These are phyloP conservation scores for Folsomia manolachei DNA, from an alignment of 2,888 invertebrate genomes.

Conservation along the genomic window DNA sequence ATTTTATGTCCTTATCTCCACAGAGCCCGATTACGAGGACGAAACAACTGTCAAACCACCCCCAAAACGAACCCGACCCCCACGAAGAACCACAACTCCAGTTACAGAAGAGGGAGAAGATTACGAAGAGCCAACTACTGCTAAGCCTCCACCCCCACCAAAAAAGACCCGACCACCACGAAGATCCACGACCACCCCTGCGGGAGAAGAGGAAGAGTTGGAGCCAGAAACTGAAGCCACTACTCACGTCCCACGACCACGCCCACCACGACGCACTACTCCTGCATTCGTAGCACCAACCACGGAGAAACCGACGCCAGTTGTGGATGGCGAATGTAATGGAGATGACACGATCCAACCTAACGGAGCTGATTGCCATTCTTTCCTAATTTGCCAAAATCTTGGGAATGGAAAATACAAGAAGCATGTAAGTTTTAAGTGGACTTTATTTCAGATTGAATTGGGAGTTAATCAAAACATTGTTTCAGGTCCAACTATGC, in stretches of 20 bases:
- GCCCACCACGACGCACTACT: not conserved
- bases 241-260: not conserved
- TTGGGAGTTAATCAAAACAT: not conserved
- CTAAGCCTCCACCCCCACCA: not conserved
- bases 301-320: not conserved
- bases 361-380: not conserved
- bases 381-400: not conserved
- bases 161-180: not conserved
- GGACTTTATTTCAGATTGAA: not conserved
- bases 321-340: not conserved
- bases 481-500: constrained; percentile 37
- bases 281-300: not conserved
- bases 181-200: not conserved
- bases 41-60: not conserved
- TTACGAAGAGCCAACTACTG: not conserved
- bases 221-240: not conserved
- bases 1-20: not conserved
- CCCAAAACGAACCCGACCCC: not conserved
- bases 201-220: not conserved
- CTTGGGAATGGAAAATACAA: not conserved
- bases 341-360: constrained; percentile 8
- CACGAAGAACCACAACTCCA: not conserved
- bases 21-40: not conserved
- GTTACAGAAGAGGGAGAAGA: constrained; percentile 6
- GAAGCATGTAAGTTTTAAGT: not conserved